Conservation (phyloP, 2,113 vertebrate species). For the Rhabdomys dilectus region DNA sequence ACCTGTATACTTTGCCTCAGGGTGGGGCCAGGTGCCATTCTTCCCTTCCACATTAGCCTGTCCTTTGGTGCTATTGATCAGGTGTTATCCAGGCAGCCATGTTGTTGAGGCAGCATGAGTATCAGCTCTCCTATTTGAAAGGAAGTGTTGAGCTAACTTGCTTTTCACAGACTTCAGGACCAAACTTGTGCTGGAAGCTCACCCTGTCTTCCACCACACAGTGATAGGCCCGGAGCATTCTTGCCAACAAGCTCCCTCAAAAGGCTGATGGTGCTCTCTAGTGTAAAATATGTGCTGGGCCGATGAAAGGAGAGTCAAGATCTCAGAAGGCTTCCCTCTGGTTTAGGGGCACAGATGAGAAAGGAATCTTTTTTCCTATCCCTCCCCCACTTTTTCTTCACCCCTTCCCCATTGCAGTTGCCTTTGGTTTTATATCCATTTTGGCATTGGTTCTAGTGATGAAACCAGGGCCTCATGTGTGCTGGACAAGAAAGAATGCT, state of each 20-base stretch:
- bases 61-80: background rate
- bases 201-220: background rate
- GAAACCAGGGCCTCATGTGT: background rate
- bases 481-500: background rate
- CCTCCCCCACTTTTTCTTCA: background rate
- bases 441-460: background rate
- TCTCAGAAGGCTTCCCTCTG: conserved; percentile 27
- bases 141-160: background rate
- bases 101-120: background rate
- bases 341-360: conserved; percentile 11
- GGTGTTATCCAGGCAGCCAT: background rate
- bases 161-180: background rate
- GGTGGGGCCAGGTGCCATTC: background rate
- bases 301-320: background rate
- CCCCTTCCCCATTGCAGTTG: no score
- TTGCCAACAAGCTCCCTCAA: background rate
- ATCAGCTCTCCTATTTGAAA: background rate
- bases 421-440: no score
- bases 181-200: background rate
- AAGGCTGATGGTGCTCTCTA: background rate
- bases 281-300: background rate
- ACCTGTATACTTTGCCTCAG: background rate
- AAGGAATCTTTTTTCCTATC: background rate
- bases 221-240: background rate
- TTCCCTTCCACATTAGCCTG: background rate